Evolutionary conservation across 2,888 invertebrate genomes (phyloP).

Genomic region (Melanostoma mellinum): DNA sequence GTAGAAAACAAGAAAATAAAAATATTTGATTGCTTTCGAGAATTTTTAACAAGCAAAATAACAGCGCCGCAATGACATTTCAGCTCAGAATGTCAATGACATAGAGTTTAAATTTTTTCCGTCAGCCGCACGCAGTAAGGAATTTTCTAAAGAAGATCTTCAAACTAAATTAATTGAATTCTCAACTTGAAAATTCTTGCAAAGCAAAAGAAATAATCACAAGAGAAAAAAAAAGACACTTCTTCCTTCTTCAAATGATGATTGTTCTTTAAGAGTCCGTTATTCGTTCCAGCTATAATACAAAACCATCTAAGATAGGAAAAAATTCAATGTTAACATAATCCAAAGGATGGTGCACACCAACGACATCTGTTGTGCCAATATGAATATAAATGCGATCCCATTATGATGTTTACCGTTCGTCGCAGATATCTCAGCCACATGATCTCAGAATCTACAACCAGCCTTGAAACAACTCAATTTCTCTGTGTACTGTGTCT

Average conservation of each 20-base stretch:
- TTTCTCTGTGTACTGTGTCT: conserved; percentile 27
- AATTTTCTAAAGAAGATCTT: conserved; percentile 59
- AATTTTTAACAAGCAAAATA: conserved; percentile 56
- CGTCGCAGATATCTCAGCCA: conserved; percentile 62
- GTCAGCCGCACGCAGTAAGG: conserved; percentile 2
- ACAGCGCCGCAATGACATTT: conserved; percentile 59
- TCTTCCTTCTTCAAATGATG: conserved; percentile 54
- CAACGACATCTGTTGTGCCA: conserved; percentile 73
- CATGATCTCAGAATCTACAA: conserved; percentile 67
- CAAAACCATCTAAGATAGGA: conserved; percentile 42
- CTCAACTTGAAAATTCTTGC: conserved; percentile 36
- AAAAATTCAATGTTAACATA: conserved; percentile 62
- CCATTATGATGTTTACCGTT: conserved; percentile 73
- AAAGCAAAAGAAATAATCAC: not conserved
- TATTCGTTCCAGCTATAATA: conserved; percentile 49
- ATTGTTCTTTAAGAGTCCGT: conserved; percentile 57
- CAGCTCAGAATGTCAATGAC: conserved; percentile 59
- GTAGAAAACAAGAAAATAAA: conserved; percentile 13
- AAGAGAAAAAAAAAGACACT: not conserved
- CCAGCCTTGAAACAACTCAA: conserved; percentile 69
- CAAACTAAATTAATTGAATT: conserved; percentile 69
- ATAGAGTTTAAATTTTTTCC: conserved; percentile 41
- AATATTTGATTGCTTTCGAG: conserved; percentile 58
- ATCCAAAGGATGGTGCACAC: conserved; percentile 70
- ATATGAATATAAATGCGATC: conserved; percentile 73